phyloP scores from a whole-genome alignment of 1,140 invertebrate genomes.

The Ctenoplectra terminalis region DNA sequence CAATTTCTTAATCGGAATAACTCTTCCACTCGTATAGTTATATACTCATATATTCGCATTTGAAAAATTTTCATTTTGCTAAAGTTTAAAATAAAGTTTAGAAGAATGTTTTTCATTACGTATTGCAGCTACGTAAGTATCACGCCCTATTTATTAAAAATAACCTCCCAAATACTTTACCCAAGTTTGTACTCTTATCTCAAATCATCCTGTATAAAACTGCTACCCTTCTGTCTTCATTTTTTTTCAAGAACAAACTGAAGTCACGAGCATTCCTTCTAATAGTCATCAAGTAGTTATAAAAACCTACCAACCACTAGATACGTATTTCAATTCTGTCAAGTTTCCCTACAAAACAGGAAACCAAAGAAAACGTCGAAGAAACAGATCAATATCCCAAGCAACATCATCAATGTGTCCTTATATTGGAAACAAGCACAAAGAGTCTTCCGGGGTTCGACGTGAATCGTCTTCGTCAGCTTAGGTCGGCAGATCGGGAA shows the following conservation, averaged over 20 bases:
- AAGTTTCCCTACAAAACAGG: background rate
- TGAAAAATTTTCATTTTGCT: too few relatives aligned
- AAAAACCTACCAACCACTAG: constrained; percentile 13
- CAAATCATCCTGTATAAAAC: background rate
- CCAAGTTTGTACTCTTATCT: too few relatives aligned
- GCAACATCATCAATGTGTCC: background rate
- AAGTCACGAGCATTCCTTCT: background rate
- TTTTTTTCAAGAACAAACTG: background rate
- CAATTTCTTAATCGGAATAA: too few relatives aligned
- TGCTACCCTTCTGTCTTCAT: background rate
- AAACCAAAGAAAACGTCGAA: too few relatives aligned
- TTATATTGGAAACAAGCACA: too few relatives aligned
- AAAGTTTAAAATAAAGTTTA: background rate
- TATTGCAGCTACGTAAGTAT: background rate
- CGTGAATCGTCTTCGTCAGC: constrained; percentile 63
- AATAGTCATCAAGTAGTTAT: background rate
- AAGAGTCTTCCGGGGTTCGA: background rate
- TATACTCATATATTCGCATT: too few relatives aligned
- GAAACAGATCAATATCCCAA: background rate
- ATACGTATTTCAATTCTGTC: background rate
- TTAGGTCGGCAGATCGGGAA: constrained; percentile 15
- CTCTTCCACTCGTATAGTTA: too few relatives aligned
- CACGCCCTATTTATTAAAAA: background rate
- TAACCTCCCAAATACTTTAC: background rate
- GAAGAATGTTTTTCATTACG: background rate